Percentiles rank a stretch among this genome's conserved stretches.
phyloP scores from a whole-genome alignment of 2,113 vertebrate genomes.

The Recurvirostra avosetta region DNA sequence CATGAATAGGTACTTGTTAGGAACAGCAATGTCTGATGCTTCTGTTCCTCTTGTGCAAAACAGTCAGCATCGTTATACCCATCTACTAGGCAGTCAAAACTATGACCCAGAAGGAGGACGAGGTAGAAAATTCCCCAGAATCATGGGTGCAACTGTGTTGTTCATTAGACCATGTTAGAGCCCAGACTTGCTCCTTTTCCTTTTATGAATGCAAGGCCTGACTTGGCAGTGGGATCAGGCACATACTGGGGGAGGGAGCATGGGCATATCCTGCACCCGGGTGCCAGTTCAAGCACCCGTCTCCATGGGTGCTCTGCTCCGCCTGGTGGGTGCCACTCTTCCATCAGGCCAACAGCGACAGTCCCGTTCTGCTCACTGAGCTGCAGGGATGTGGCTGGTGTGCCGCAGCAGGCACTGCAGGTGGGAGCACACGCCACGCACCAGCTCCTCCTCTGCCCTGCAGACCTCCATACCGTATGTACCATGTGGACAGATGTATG shows the following conservation, averaged over 20 bases:
- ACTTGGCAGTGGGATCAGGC: background rate
- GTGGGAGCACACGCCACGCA: background rate
- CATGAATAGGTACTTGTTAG: background rate
- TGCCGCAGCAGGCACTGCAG: background rate
- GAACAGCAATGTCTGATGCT: background rate
- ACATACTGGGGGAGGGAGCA: background rate
- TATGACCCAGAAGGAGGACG: background rate
- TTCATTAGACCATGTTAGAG: background rate
- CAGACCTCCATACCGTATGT: fast-evolving
- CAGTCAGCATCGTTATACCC: background rate
- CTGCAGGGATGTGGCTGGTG: background rate
- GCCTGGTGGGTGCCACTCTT: fast-evolving
- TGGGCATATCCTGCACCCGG: background rate
- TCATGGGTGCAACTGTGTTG: background rate
- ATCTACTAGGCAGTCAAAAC: background rate
- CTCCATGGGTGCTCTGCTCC: fast-evolving
- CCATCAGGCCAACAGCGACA: background rate
- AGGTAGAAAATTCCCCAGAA: background rate
- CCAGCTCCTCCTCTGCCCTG: background rate
- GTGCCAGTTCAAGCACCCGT: background rate
- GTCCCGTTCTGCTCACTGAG: background rate
- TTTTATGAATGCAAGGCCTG: background rate
- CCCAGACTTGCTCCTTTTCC: background rate
- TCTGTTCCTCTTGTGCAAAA: background rate
- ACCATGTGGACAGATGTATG: background rate